Evolutionary conservation across 2,113 vertebrate genomes (phyloP).

Genomic region (Rissa tridactyla): DNA sequence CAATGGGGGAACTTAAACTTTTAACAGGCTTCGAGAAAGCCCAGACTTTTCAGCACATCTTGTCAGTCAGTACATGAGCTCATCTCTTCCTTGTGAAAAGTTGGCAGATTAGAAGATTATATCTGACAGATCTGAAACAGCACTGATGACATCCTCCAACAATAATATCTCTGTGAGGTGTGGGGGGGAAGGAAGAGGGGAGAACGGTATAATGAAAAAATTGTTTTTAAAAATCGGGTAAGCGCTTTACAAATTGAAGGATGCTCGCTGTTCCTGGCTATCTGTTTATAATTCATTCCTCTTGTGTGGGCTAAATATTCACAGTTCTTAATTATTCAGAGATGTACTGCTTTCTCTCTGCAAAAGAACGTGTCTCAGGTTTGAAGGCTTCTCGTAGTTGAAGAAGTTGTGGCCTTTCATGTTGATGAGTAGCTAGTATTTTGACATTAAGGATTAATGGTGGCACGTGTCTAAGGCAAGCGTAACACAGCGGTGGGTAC

Average conservation of each 20-base stretch:
- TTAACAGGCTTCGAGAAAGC: constrained; percentile 61
- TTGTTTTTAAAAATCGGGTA: constrained; percentile 6
- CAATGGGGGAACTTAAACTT: constrained; percentile 64
- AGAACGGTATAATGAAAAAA: constrained; percentile 45
- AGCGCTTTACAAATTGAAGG: not conserved
- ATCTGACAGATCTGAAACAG: constrained; percentile 76
- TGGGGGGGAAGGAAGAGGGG: not conserved
- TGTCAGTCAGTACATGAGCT: constrained; percentile 73
- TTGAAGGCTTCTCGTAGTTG: not conserved
- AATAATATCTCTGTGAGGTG: not conserved
- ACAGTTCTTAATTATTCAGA: not conserved
- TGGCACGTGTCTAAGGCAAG: not conserved
- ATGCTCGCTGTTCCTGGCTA: not conserved
- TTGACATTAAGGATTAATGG: not conserved
- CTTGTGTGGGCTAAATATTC: not conserved
- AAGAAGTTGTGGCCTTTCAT: not conserved
- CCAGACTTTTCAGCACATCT: constrained; percentile 62
- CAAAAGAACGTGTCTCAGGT: not conserved
- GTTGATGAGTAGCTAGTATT: not conserved
- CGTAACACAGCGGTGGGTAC: not conserved
- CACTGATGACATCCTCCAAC: constrained; percentile 51
- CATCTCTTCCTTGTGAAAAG: constrained; percentile 59
- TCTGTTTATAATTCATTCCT: not conserved
- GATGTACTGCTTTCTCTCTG: not conserved
- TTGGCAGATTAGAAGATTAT: constrained; percentile 76